Base-by-base conservation (phyloP, 2,888 invertebrate species). In the Seladonia tumulorum region DNA sequence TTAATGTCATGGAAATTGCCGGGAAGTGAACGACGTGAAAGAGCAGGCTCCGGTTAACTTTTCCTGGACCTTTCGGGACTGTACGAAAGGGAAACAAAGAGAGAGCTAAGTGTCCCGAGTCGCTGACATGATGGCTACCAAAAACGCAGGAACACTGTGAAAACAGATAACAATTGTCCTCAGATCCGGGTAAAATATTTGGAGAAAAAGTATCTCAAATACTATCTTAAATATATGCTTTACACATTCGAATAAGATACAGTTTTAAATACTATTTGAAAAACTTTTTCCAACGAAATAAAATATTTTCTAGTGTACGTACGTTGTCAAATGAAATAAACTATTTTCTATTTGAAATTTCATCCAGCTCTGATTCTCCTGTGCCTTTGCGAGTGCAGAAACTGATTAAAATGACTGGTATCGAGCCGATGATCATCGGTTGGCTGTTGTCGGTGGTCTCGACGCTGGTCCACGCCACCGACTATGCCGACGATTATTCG, bases 1-100 rank as follows among this genome's bases (percentile, higher is more conserved):
- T 68, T 83, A 76, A 83, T 60, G 49, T 45, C 22, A 76, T 79
- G 83, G 68, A 76, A 80, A 85, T 83, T 70, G 73, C 29, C 10
- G 79, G 14, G n/a, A 77, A 74, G 60, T 82, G 22, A 75, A 77
- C 74, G 77, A 60, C 53, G 42, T 22, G 16, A 16, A 18, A 29
- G 45, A 39, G 22, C 22, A 35, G 18, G 57, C 70, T 25, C 53
- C 18, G 35, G 7, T 35, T 35, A 71, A 79, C 53, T 47, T 78
- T 71, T 35, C 72, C 14, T 66, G n/a, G 18, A 10, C n/a, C 22
- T 63, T 29, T 29, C 29, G 63, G 35, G 53, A 25, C 49, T 39
- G 66, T 53, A 8, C 57, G 12, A 35, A 35, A 35, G 35, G 2
- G 18, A 18, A 1, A 49, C 18, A 18, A 8, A 22, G 53, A 53